Base-by-base conservation (phyloP, 1,140 invertebrate species). In the Saccostrea cuccullata region DNA sequence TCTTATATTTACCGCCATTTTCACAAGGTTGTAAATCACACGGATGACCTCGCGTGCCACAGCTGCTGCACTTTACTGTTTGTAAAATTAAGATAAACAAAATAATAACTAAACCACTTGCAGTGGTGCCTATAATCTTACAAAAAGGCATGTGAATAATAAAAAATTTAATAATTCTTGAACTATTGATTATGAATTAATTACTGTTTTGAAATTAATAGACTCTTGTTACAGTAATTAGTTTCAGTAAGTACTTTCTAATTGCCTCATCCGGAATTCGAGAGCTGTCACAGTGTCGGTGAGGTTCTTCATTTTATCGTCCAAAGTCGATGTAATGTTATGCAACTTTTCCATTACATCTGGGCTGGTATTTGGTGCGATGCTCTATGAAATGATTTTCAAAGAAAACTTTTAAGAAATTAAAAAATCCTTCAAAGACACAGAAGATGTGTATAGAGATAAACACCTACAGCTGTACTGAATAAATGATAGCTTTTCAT, bases 211-310 rank as follows among this genome's bases (percentile, higher is more conserved):
- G 70, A 30, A 30, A 77, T 77, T 77, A 77, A 77, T 30, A 64
- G 70, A 30, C 15, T 77, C 12, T 77, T 77, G 11, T 77, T 77
- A 26, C 70, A 36, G 70, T 77, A 30, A 77, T 77, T 77, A 17
- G 70, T 77, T 77, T 77, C 26, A 36, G 11, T 77, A 77, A 77
- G 70, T 77, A 77, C 70, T 77, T 77, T 77, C 70, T 77, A 77
- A 77, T 77, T 77, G 70, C 70, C 70, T 77, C 70, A 77, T 77
- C 70, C 70, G 70, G 70, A 26, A 77, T 77, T 77, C 70, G 12
- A 77, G 70, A 77, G 70, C 70, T 77, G 70, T 77, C 70, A 77
- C 70, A 11, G 70, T 77, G 70, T 77, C 70, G 70, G 70, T 77
- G 23, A 77, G 70, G 26, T 77, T 77, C 36, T 77, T 77, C 70